phyloP scores from a whole-genome alignment of 2,113 vertebrate genomes.

The Meleagris gallopavo region DNA sequence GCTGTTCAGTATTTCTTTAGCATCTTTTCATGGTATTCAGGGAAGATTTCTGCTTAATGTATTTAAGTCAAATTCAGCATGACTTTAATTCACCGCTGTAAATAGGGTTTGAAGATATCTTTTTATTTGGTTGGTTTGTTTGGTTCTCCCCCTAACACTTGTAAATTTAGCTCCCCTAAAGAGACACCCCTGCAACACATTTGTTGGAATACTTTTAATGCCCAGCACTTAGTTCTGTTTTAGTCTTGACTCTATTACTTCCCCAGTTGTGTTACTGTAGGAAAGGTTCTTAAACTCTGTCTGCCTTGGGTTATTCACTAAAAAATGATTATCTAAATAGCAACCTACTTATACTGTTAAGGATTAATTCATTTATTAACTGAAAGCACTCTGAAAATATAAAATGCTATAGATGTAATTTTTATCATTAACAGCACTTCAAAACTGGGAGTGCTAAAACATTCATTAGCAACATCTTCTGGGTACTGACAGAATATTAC shows the following conservation, averaged over 20 bases:
- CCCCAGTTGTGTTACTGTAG: background rate
- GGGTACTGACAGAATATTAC: background rate
- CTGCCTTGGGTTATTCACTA: background rate
- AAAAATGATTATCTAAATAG: background rate
- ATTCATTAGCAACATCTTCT: background rate
- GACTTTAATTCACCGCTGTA: background rate
- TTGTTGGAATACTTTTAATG: background rate
- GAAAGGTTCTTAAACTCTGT: background rate
- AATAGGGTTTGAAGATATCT: background rate
- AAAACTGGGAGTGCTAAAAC: background rate
- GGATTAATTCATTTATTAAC: conserved; percentile 10
- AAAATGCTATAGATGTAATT: background rate
- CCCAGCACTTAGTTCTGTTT: background rate
- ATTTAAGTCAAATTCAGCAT: background rate
- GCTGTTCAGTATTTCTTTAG: background rate
- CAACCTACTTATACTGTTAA: background rate
- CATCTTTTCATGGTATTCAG: background rate
- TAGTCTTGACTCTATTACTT: background rate
- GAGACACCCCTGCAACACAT: background rate
- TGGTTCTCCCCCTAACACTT: fast-evolving
- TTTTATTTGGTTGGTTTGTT: background rate
- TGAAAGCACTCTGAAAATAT: background rate
- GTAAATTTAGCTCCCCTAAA: background rate
- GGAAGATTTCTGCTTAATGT: background rate
- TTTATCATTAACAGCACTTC: background rate